These are phyloP conservation scores for Poecilia gillii DNA, from an alignment of 2,797 vertebrate species.

Conservation along the genomic window DNA sequence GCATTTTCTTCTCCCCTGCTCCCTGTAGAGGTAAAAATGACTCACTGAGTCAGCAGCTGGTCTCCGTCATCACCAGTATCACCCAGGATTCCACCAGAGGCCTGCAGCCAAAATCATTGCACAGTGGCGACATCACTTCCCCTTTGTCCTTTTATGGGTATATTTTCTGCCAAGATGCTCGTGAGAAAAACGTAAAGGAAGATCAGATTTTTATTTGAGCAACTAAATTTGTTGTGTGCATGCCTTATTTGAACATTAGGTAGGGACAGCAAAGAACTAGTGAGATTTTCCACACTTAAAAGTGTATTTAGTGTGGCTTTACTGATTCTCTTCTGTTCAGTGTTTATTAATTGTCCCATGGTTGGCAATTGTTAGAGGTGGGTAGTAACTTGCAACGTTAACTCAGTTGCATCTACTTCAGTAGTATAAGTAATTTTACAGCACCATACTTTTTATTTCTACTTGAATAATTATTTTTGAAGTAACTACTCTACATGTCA, in stretches of 20 bases:
- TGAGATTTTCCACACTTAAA: not conserved
- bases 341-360: not conserved
- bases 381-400: not conserved
- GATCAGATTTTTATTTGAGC: not conserved
- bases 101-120: conserved; percentile 48
- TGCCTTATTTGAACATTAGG: not conserved
- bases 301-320: not conserved
- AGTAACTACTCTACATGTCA: not conserved
- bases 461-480: not conserved
- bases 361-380: not conserved
- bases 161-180: not conserved
- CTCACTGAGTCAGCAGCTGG: conserved; percentile 84
- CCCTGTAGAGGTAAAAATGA: conserved; percentile 78
- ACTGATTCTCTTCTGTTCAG: not conserved
- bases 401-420: not conserved
- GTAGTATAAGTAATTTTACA: not conserved
- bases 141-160: conserved; percentile 76
- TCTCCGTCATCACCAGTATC: conserved; percentile 74
- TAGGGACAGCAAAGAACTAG: not conserved
- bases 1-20: conserved; percentile 62
- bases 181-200: not conserved
- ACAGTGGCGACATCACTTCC: conserved; percentile 76
- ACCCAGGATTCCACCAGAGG: conserved; percentile 71
- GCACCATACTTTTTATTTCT: not conserved
- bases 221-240: not conserved